These are phyloP conservation scores for Physocephala rufipes DNA, from an alignment of 2,888 invertebrate species.

Conservation along the genomic window DNA sequence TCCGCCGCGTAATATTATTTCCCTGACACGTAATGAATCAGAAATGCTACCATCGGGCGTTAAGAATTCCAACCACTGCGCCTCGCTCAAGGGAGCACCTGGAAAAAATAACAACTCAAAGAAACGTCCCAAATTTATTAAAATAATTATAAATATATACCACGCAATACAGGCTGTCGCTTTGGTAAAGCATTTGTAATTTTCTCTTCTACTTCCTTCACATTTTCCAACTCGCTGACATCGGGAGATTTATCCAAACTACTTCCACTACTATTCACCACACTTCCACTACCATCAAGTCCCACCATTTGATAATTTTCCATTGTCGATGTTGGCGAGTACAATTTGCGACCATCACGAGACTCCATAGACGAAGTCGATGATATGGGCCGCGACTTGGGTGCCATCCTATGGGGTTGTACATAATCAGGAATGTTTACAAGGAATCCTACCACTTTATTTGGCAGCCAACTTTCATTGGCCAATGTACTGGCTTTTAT, in stretches of 20 bases:
- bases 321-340: slow-evolving; percentile 47
- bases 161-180: slow-evolving; percentile 55
- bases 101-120: not conserved
- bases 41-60: slow-evolving; percentile 83
- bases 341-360: slow-evolving; percentile 44
- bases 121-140: too few relatives aligned
- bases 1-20: slow-evolving; percentile 92
- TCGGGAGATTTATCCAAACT: slow-evolving; percentile 67
- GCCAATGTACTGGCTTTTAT: slow-evolving; percentile 59
- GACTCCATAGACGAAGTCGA: slow-evolving; percentile 31
- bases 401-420: slow-evolving; percentile 54
- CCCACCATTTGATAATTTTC: slow-evolving; percentile 61
- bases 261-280: slow-evolving; percentile 53
- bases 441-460: slow-evolving; percentile 60
- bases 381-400: slow-evolving; percentile 50
- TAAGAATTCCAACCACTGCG: slow-evolving; percentile 84
- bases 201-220: slow-evolving; percentile 57
- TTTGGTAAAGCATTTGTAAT: slow-evolving; percentile 58
- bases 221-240: slow-evolving; percentile 70
- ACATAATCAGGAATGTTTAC: slow-evolving; percentile 62
- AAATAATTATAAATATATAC: slow-evolving; percentile 40
- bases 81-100: slow-evolving; percentile 76
- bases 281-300: slow-evolving; percentile 52
- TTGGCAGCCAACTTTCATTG: slow-evolving; percentile 62
- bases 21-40: slow-evolving; percentile 80